These are phyloP conservation scores for Agonum fuliginosum DNA, from an alignment of 2,888 invertebrate species.

Conservation along the genomic window DNA sequence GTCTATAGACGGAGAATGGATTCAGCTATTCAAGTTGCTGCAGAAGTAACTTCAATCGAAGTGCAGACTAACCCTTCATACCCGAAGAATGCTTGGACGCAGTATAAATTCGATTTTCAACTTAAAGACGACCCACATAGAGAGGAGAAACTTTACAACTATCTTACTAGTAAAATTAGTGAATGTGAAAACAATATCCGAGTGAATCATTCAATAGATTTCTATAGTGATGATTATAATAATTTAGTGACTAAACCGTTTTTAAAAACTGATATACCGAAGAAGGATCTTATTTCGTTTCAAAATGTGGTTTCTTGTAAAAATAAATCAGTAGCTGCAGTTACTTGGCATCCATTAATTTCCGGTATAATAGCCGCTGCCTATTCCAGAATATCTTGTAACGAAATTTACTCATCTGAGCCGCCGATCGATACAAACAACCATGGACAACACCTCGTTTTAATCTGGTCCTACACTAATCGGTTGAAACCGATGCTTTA, in stretches of 20 bases:
- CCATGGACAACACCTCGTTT: conserved; percentile 79
- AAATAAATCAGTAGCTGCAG: conserved; percentile 79
- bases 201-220: conserved; percentile 73
- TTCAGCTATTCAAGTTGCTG: conserved; percentile 76
- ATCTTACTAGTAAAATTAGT: conserved; percentile 65
- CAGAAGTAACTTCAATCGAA: conserved; percentile 70
- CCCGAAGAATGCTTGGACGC: conserved; percentile 82
- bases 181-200: conserved; percentile 67
- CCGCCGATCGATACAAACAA: conserved; percentile 70
- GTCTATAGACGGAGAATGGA: conserved; percentile 77
- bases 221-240: conserved; percentile 79
- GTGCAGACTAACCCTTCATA: conserved; percentile 83
- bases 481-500: conserved; percentile 81
- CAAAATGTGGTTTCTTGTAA: conserved; percentile 79
- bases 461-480: conserved; percentile 86
- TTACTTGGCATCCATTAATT: conserved; percentile 83
- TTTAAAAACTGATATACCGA: conserved; percentile 14
- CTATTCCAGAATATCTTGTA: conserved; percentile 73
- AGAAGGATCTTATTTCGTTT: conserved; percentile 78
- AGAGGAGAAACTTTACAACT: conserved; percentile 67
- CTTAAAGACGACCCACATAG: conserved; percentile 66
- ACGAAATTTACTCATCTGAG: conserved; percentile 63
- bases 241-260: conserved; percentile 70
- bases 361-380: conserved; percentile 81
- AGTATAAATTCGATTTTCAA: conserved; percentile 75